phyloP scores from a whole-genome alignment of 37 sponge, comb jelly and placozoan species.

The Theonella swinhoei region DNA sequence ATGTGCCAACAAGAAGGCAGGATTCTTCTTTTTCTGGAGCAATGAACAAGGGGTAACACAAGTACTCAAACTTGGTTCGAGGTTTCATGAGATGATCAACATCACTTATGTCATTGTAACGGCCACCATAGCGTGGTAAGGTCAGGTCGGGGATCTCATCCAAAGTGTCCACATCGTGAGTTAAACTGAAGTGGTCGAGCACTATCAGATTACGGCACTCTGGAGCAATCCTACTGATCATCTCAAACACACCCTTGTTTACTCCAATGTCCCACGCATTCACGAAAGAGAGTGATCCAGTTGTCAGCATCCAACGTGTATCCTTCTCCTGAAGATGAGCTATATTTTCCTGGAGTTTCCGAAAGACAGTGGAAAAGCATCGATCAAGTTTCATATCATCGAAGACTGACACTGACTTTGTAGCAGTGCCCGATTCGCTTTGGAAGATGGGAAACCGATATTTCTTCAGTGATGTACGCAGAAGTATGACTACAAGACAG shows the following conservation, averaged over 20 bases:
- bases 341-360: background rate
- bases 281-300: background rate
- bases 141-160: background rate
- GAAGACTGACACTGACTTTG: background rate
- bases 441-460: background rate
- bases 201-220: background rate
- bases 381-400: background rate
- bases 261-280: background rate
- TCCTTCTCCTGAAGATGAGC: background rate
- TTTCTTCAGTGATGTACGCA: background rate
- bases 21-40: background rate
- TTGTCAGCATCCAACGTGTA: background rate
- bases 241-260: slow-evolving; percentile 4
- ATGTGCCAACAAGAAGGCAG: background rate
- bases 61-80: background rate
- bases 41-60: background rate
- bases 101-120: background rate
- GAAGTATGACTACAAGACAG: background rate
- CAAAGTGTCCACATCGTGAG: background rate
- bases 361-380: background rate
- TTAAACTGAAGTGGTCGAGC: background rate
- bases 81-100: background rate
- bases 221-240: background rate
- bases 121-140: background rate
- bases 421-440: too few species aligned